A percentile compares a stretch with the other conserved stretches of the same genome.
Conservation (phyloP, 2,797 vertebrate species). For the Phataginus tetradactyla region DNA sequence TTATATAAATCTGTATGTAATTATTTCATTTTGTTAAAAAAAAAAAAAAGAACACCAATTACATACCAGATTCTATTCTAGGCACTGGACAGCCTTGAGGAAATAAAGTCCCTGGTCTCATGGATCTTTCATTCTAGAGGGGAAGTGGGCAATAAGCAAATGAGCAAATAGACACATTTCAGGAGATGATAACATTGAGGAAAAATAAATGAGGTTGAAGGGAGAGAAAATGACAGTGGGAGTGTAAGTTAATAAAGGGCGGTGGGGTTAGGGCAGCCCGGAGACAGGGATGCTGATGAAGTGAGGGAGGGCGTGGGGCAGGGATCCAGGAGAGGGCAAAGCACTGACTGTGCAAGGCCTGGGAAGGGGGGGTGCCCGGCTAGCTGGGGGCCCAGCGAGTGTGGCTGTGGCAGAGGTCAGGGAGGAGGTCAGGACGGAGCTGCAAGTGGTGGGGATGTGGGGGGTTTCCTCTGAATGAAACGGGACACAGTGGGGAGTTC, state of each 20-base stretch:
- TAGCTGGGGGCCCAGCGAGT: rapidly evolving
- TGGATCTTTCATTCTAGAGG: not conserved
- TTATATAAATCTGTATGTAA: not conserved
- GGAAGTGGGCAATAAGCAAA: not conserved
- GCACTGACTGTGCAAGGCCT: not conserved
- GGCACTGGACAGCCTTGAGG: not conserved
- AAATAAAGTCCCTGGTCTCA: not conserved
- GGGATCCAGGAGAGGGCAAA: not conserved
- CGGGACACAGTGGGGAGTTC: not conserved
- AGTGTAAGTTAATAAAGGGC: not conserved
- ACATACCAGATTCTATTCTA: not conserved
- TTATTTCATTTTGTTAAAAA: not conserved
- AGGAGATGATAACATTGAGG: not conserved
- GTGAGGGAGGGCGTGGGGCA: too few species aligned
- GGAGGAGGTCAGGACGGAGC: not conserved
- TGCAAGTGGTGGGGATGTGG: not conserved
- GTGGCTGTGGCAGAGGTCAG: not conserved
- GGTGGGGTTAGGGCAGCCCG: not conserved
- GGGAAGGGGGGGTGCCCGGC: not conserved
- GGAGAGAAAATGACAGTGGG: not conserved
- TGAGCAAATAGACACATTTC: not conserved
- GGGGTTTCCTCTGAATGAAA: not conserved
- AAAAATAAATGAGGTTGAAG: not conserved
- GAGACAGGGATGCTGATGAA: not conserved
- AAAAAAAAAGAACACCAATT: not conserved